Evolutionary conservation across 2,888 invertebrate genomes (phyloP).

Genomic region (Cheilosia impressa): DNA sequence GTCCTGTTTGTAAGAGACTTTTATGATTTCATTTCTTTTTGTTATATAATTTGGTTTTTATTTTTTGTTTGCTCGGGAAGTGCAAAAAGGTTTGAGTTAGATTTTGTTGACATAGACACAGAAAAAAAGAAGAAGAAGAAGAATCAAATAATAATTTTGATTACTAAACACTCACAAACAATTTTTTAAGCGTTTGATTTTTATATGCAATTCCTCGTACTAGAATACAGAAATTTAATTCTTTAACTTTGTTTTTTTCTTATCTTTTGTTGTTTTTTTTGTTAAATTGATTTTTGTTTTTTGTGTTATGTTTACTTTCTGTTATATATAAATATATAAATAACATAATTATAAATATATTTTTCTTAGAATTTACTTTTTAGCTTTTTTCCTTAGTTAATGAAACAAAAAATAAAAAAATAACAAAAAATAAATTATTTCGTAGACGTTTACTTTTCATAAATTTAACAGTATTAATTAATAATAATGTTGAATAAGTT

Average conservation of each 20-base stretch:
- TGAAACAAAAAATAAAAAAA: constrained; percentile 59
- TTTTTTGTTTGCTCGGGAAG: constrained; percentile 64
- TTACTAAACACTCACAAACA: constrained; percentile 66
- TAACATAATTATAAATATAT: constrained; percentile 66
- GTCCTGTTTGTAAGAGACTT: constrained; percentile 76
- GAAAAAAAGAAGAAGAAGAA: constrained; percentile 25
- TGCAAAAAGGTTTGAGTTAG: constrained; percentile 62
- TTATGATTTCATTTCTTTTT: constrained; percentile 41
- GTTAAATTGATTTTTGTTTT: constrained; percentile 62
- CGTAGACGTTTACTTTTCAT: constrained; percentile 75
- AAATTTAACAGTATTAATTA: constrained; percentile 77
- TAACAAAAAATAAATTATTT: constrained; percentile 69
- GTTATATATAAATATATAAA: constrained; percentile 64
- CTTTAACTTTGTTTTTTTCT: constrained; percentile 31
- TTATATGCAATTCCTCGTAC: constrained; percentile 66
- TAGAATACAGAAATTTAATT: constrained; percentile 38
- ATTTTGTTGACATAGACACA: constrained; percentile 38
- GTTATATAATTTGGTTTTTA: constrained; percentile 28
- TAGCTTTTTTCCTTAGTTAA: constrained; percentile 72
- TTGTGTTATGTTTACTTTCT: constrained; percentile 62
- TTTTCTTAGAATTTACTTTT: constrained; percentile 74
- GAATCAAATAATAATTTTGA: constrained; percentile 32
- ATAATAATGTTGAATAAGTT: constrained; percentile 80
- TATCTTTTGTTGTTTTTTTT: constrained; percentile 6
- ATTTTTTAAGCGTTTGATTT: constrained; percentile 61